A percentile compares a stretch with the other conserved stretches of the same genome.
Evolutionary conservation across 2,113 vertebrate species (phyloP).

Genomic region (Cariama cristata): DNA sequence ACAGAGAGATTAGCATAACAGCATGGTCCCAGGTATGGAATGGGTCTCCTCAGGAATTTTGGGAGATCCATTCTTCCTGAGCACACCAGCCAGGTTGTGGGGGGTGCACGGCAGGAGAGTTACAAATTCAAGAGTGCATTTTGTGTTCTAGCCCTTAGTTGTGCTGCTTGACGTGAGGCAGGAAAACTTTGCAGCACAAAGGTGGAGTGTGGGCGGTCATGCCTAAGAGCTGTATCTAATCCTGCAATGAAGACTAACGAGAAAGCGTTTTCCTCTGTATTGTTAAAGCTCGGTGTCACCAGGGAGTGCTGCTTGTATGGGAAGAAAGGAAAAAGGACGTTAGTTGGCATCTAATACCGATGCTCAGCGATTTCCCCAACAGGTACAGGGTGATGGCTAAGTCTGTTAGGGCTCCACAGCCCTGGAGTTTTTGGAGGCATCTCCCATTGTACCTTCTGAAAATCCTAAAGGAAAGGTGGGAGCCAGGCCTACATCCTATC

Average conservation of each 20-base stretch:
- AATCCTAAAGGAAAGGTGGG: background rate
- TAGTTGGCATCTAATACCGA: background rate
- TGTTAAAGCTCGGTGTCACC: background rate
- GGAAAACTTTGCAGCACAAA: background rate
- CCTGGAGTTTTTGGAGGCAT: background rate
- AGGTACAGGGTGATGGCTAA: background rate
- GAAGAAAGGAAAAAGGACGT: background rate
- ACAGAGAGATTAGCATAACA: background rate
- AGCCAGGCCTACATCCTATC: background rate
- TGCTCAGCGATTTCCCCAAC: background rate
- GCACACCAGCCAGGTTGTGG: fast-evolving
- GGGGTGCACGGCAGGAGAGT: background rate
- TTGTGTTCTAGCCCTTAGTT: background rate
- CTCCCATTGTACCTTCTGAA: background rate
- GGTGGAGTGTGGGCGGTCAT: background rate
- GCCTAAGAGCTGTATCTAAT: background rate
- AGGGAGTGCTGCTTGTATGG: background rate
- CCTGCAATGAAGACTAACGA: background rate
- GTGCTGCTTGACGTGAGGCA: background rate
- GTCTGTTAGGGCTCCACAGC: background rate
- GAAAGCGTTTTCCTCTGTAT: background rate
- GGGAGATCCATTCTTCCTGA: background rate
- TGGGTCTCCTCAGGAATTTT: background rate
- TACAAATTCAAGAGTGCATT: fast-evolving
- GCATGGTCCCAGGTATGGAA: background rate